phyloP scores from a whole-genome alignment of 2,113 vertebrate species.

The Varanus salvator region DNA sequence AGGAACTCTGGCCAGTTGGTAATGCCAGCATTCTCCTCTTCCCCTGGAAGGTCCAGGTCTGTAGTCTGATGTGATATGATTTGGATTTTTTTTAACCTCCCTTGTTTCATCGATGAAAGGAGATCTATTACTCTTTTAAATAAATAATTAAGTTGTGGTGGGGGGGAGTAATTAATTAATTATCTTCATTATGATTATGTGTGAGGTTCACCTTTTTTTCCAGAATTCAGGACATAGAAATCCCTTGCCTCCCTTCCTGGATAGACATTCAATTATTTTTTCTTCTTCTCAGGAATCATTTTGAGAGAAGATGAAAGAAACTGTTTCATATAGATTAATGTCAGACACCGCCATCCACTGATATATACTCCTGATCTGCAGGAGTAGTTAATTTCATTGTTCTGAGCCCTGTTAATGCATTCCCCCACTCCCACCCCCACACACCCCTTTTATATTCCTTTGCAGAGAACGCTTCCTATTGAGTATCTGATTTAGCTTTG shows the following conservation, averaged over 20 bases:
- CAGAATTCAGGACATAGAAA: not conserved
- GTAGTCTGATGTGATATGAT: no score
- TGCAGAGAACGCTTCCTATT: conserved; percentile 57
- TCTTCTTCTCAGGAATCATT: not conserved
- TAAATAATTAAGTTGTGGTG: not conserved
- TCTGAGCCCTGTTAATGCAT: conserved; percentile 61
- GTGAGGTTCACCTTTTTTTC: not conserved
- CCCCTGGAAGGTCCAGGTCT: no score
- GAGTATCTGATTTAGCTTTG: conserved; percentile 67
- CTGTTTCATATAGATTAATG: conserved; percentile 7
- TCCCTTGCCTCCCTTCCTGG: not conserved
- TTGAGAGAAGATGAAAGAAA: not conserved
- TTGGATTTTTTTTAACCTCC: no score
- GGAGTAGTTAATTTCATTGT: conserved; percentile 49
- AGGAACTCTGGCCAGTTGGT: no score
- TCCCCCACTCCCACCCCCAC: not conserved
- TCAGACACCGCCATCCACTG: not conserved
- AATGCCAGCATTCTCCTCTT: no score
- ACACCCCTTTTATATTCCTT: conserved; percentile 59
- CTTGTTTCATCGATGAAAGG: not conserved
- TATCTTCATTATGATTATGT: no score
- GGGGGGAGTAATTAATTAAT: no score
- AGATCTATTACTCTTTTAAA: not conserved
- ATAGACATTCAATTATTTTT: not conserved
- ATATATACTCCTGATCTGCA: conserved; percentile 47